Percentiles rank a stretch among this genome's conserved stretches.
These are phyloP conservation scores for Cerastis leucographa DNA, from an alignment of 2,888 invertebrate genomes.

Conservation along the genomic window DNA sequence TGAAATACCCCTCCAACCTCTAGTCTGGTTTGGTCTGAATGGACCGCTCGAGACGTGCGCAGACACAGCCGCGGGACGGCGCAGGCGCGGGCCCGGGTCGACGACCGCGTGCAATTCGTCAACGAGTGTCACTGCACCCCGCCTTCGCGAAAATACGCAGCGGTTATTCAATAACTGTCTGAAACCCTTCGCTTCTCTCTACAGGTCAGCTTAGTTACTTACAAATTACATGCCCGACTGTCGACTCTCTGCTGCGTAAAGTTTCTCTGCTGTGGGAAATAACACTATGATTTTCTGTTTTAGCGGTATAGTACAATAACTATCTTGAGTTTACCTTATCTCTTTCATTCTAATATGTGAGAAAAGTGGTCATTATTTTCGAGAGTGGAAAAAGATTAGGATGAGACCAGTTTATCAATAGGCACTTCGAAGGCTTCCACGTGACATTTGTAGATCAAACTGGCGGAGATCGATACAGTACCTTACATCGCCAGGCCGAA, in stretches of 20 bases:
- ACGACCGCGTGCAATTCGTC: constrained; percentile 71
- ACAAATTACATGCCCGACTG: neutral
- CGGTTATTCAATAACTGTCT: constrained; percentile 36
- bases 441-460: neutral
- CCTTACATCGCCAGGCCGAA: no score
- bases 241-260: neutral
- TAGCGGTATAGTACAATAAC: neutral
- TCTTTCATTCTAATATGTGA: neutral
- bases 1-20: constrained; percentile 17
- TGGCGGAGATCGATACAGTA: no score
- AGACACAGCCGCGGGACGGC: constrained; percentile 40
- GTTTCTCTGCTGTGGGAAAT: neutral
- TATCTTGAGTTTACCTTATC: neutral
- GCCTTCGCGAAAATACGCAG: constrained; percentile 53
- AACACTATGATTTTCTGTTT: neutral
- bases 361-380: neutral
- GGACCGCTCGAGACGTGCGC: constrained; percentile 60
- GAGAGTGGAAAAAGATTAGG: neutral
- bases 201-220: neutral
- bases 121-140: constrained; percentile 66
- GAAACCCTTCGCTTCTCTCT: constrained; percentile 5
- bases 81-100: constrained; percentile 50
- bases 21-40: constrained; percentile 56
- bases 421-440: neutral
- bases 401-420: neutral